Base-by-base conservation (phyloP, 2,888 invertebrate species). In the Sycophila texana region DNA sequence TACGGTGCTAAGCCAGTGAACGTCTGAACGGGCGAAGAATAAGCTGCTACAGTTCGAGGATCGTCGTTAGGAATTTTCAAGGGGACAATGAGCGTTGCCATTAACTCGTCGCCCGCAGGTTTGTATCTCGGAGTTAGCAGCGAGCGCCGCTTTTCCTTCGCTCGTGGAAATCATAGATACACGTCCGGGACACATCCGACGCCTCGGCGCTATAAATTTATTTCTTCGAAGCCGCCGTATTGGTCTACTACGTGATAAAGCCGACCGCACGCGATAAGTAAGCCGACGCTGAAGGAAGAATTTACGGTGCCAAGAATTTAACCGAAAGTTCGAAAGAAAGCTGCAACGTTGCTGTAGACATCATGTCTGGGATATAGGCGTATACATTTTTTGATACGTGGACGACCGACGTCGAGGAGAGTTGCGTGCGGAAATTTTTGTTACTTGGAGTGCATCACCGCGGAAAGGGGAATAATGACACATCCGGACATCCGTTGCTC, bases 41-140 rank as follows among this genome's bases (percentile, higher is more conserved):
- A 13, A 4, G 47, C 10, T 49, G 49, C 20, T 10, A 10, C 4
- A 5, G 47, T 14, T n/a, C 22, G n/a, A 53, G 26, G 10, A 26
- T 39, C 39, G 39, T 39, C 14, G 53, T 26, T 3, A 30, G 14
- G 18, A 30, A 39, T 39, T 39, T 39, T 39, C 13, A 5, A 51
- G 4, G 14, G 22, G 65, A 53, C 73, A 39, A 80, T 80, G 80
- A 80, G 73, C 70, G 73, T 74, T 18, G 68, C 74, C 20, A 61
- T 77, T 26, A 70, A 74, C 16, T 63, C 80, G 39, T 70, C 80
- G 53, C 63, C 77, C 16, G 13, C 53, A 74, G 80, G 80, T 80
- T 55, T 13, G 77, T 79, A 79, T 61, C 49, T 4, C 39, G 10
- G 10, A 5, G 30, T 4, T 10, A 39, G 39, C 39, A 30, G 39